Percentiles rank a stretch among this genome's conserved stretches.
phyloP scores from a whole-genome alignment of 2,888 invertebrate genomes.

The Melieria crassipennis region DNA sequence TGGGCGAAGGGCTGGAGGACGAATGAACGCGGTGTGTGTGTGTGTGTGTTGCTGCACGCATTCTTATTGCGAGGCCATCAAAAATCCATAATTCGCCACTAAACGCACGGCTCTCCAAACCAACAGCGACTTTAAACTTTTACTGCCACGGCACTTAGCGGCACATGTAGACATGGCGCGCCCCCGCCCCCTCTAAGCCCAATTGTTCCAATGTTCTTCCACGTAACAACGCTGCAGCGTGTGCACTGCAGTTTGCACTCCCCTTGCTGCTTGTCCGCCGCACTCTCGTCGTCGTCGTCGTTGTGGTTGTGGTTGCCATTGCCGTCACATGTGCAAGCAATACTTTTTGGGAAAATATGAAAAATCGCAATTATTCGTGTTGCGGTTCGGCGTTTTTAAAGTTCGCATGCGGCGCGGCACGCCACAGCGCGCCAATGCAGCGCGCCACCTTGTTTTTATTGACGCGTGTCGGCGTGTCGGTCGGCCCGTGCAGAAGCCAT shows the following conservation, averaged over 20 bases:
- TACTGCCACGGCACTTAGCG: slow-evolving; percentile 23
- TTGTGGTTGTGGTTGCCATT: too few species aligned
- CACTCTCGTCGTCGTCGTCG: too few species aligned
- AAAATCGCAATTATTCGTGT: slow-evolving; percentile 43
- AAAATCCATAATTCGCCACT: slow-evolving; percentile 15
- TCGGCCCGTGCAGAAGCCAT: neutral
- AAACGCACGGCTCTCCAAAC: neutral
- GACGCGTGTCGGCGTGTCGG: slow-evolving; percentile 44
- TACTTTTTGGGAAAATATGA: slow-evolving; percentile 22
- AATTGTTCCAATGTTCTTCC: too few species aligned
- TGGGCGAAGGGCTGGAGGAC: neutral
- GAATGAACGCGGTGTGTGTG: neutral
- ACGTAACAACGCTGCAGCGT: too few species aligned
- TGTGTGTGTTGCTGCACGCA: slow-evolving; percentile 3
- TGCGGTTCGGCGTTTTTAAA: slow-evolving; percentile 39
- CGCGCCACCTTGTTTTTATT: slow-evolving; percentile 60
- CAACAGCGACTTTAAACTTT: slow-evolving; percentile 1
- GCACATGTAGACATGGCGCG: slow-evolving; percentile 14
- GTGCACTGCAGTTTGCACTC: too few species aligned
- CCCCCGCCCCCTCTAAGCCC: too few species aligned
- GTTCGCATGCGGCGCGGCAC: slow-evolving; percentile 1
- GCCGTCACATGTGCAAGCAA: slow-evolving; percentile 18
- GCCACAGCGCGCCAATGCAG: neutral
- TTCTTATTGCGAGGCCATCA: slow-evolving; percentile 4
- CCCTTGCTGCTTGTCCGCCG: too few species aligned